Base-by-base conservation (phyloP, 1,140 invertebrate species). In the Eufriesea mexicana region DNA sequence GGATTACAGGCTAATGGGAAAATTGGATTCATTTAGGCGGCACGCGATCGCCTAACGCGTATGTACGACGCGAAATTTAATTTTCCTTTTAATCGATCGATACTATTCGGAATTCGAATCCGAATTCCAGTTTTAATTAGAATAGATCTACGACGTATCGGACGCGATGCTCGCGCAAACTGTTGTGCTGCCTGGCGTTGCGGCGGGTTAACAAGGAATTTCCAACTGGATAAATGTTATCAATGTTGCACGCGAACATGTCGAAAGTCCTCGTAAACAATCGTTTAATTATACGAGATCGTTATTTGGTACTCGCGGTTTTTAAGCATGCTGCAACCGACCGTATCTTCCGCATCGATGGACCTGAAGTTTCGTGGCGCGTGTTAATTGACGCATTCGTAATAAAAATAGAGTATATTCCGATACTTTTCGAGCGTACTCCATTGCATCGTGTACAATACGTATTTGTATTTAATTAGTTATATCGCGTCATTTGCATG, bases 11-110 rank as follows among this genome's bases (percentile, higher is more conserved):
- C 14, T 59, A 57, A 10, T 12, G 10, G 14, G 45, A 45, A 12
- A 76, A 76, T 62, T 62, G 45, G 73, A 76, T 76, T 49, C 57
- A 18, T 64, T 76, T 49, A 28, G 14, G n/a, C 20, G 73, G 23
- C 25, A 10, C 42, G 16, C n/a, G 14, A 35, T 1, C 25, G 10
- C 18, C 42, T 6, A 5, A 5, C 14, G 18, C 14, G 18, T 49
- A 16, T 42, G n/a, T 23, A 49, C n/a, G 5, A n/a, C 10, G n/a
- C 7, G 57, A 28, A 28, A 45, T 49, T 47, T 75, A 16, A 9
- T 49, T 28, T 47, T 25, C 18, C 42, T 59, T 76, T 76, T 51
- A 76, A 76, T 64, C 64, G 47, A 76, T 76, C 59, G 57, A 61
- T 23, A 23, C 49, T 75, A 61, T 49, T 49, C 20, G 55, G 35